phyloP scores from a whole-genome alignment of 2,888 invertebrate species.

The Lasioglossum lativentre region DNA sequence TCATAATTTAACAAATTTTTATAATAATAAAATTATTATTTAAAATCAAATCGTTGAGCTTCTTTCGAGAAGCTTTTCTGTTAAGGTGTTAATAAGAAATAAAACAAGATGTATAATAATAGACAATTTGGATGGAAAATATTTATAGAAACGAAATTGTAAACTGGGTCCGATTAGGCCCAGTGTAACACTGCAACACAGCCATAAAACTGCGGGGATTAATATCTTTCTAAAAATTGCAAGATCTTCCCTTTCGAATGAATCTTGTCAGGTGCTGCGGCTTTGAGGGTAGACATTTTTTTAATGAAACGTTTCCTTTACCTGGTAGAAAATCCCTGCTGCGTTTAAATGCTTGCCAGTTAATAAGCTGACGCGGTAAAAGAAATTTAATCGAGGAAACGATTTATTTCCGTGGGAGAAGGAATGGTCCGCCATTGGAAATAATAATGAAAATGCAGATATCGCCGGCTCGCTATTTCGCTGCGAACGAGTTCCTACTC shows the following conservation, averaged over 20 bases:
- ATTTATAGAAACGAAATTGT: background rate
- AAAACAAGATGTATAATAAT: no score
- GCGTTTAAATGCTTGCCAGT: background rate
- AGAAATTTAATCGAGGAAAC: background rate
- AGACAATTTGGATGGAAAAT: background rate
- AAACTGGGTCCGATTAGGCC: no score
- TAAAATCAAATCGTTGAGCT: no score
- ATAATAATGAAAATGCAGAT: constrained; percentile 23
- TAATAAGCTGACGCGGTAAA: constrained; percentile 2
- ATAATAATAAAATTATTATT: no score
- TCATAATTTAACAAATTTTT: no score
- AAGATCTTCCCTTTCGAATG: no score
- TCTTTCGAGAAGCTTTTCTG: no score
- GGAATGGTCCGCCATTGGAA: background rate
- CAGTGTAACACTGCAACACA: background rate
- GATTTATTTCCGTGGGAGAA: background rate
- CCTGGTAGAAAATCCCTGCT: background rate
- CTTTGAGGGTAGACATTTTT: background rate
- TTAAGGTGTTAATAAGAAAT: no score
- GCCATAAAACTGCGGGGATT: background rate
- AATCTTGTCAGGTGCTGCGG: background rate
- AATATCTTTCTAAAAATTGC: background rate
- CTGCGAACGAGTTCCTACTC: background rate
- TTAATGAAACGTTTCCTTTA: constrained; percentile 1
- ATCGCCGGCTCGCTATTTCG: background rate